Evolutionary conservation across 2,888 invertebrate genomes (phyloP).

Genomic region (Drosophila fulvimacula): DNA sequence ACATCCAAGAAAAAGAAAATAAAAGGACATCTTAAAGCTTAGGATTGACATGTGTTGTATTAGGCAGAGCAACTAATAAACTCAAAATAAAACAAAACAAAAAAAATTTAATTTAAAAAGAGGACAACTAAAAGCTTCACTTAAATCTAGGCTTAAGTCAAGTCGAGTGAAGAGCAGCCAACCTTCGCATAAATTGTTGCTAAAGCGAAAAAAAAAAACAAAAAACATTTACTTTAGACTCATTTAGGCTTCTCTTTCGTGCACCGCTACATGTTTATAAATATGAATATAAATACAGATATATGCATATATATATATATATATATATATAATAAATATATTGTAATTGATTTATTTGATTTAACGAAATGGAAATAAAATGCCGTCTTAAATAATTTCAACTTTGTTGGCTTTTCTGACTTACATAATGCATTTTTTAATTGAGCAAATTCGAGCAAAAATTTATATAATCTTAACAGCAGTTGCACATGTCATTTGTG

Average conservation of each 20-base stretch:
- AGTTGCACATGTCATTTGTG: background rate
- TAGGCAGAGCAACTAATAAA: constrained; percentile 22
- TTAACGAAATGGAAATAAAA: constrained; percentile 68
- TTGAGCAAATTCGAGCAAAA: background rate
- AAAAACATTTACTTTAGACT: constrained; percentile 17
- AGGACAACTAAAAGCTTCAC: constrained; percentile 12
- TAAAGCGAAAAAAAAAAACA: background rate
- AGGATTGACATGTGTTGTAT: constrained; percentile 42
- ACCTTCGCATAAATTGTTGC: constrained; percentile 28
- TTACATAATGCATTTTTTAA: background rate
- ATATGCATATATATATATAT: constrained; percentile 18
- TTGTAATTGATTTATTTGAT: constrained; percentile 54
- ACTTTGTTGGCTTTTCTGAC: background rate
- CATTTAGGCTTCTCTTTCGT: constrained; percentile 58
- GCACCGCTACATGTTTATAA: constrained; percentile 70
- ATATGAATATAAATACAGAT: constrained; percentile 38
- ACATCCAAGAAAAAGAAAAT: background rate
- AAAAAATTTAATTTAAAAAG: background rate
- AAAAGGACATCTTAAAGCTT: constrained; percentile 9
- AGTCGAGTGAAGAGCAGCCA: constrained; percentile 16
- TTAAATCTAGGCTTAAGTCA: constrained; percentile 43
- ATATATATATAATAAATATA: constrained; percentile 25
- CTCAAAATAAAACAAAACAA: constrained; percentile 11
- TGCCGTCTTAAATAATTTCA: constrained; percentile 66
- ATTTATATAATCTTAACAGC: background rate